Base-by-base conservation (phyloP, 2,113 vertebrate genomes). In the Macrotis lagotis region DNA sequence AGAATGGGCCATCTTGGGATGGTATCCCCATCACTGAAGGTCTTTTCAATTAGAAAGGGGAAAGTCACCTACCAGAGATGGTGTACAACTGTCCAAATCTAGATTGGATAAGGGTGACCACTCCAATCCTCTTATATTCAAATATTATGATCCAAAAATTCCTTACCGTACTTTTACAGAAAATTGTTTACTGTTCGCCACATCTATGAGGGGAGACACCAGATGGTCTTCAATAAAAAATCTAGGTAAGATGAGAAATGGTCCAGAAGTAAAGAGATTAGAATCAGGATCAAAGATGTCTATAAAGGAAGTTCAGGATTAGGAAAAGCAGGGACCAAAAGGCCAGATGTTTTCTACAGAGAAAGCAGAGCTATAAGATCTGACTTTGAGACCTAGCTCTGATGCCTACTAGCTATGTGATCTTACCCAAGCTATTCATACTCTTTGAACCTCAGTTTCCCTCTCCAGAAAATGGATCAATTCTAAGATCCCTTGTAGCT, bases 181-280 rank as follows among this genome's bases (percentile, higher is more conserved):
- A 97, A 98, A 93, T 98, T 98, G 59, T 97, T 3, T 4, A 52
- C 93, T 0, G 88, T 97, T 49, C 97, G 97, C 98, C 98, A 98
- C 7, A 88, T 90, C 98, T 97, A 98, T 0, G n/a, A 89, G 0
- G 0, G 1, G 1, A 5, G 14, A 51, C 96, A 97, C 0, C 0
- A 3, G 12, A 0, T 5, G 2, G 97, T 97, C 93, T 97, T 97
- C 1, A 0, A 14, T 48, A 96, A 0, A 88, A 94, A 91, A 5
- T 25, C 7, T 0, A 8, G 0, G 22, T 6, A 10, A 25, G 31
- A 28, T 25, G 0, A 25, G 6, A 6, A 0, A 0, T 5, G 1
- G 22, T 12, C 96, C 95, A 50, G 31, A 94, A 9, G 8, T 14
- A 89, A 44, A 66, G 53, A 91, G 22, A 74, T 74, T n/a, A n/a